These are phyloP conservation scores for Vespertilio murinus DNA, from an alignment of 2,797 vertebrate genomes.

Conservation along the genomic window DNA sequence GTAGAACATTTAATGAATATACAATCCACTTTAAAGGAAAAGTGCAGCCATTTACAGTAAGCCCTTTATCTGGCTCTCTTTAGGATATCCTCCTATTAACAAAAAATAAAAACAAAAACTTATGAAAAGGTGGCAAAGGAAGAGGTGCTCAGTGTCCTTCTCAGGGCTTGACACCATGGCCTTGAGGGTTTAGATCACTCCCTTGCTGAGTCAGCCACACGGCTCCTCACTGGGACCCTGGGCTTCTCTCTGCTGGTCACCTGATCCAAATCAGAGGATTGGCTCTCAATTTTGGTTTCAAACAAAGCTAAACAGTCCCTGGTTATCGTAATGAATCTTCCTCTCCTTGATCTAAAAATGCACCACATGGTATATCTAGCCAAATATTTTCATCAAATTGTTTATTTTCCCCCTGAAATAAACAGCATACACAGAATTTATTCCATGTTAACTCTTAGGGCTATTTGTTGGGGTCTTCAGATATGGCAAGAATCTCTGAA, in stretches of 20 bases:
- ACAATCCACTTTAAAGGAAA: neutral
- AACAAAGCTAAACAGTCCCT: neutral
- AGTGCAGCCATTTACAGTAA: neutral
- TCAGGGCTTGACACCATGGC: conserved; percentile 12
- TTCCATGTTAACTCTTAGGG: neutral
- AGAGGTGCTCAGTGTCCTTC: conserved; percentile 34
- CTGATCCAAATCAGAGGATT: conserved; percentile 39
- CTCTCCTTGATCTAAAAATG: conserved; percentile 7
- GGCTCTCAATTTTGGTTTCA: conserved; percentile 51
- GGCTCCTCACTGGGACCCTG: conserved; percentile 15
- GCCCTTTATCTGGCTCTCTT: neutral
- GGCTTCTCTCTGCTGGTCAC: neutral
- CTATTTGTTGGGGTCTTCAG: neutral
- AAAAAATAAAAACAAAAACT: neutral
- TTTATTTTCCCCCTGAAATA: conserved; percentile 26
- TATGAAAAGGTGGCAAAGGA: conserved; percentile 67
- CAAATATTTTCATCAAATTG: conserved; percentile 56
- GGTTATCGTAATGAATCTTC: neutral
- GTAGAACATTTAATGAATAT: neutral
- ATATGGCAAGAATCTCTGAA: neutral
- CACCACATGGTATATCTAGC: neutral
- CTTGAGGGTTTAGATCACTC: neutral
- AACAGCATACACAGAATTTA: neutral
- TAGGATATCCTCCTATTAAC: neutral
- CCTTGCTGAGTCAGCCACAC: neutral